phyloP scores from a whole-genome alignment of 2,113 vertebrate genomes.

The Paralichthys olivaceus region DNA sequence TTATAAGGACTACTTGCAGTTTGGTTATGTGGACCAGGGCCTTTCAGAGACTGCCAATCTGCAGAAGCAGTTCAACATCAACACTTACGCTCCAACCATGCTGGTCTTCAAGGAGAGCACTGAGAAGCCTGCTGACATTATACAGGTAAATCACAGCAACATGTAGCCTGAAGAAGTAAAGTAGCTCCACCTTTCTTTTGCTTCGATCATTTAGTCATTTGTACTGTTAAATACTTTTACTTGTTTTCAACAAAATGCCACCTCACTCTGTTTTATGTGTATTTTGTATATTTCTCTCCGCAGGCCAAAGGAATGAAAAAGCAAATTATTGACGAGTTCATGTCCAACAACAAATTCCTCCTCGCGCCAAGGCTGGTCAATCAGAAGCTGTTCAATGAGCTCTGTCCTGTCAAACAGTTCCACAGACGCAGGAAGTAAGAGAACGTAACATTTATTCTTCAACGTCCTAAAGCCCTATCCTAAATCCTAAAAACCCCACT shows the following conservation, averaged over 20 bases:
- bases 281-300: constrained; percentile 25
- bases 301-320: constrained; percentile 95
- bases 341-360: constrained; percentile 94
- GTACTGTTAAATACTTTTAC: not conserved
- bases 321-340: constrained; percentile 93
- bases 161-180: not conserved
- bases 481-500: too few species aligned
- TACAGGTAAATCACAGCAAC: constrained; percentile 84
- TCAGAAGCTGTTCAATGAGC: constrained; percentile 94
- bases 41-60: constrained; percentile 86
- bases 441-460: not conserved
- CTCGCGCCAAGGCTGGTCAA: constrained; percentile 90
- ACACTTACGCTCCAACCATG: constrained; percentile 90
- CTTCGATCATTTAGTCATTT: not conserved
- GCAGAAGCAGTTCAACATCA: constrained; percentile 90
- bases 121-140: constrained; percentile 87
- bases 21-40: constrained; percentile 92
- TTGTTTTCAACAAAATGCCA: not conserved
- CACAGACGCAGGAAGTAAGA: constrained; percentile 94
- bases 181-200: not conserved
- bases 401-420: constrained; percentile 94
- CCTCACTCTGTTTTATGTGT: not conserved
- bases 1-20: constrained; percentile 91
- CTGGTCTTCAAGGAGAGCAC: constrained; percentile 92
- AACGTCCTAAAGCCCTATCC: too few species aligned